Percentiles rank a stretch among this genome's conserved stretches.
These are phyloP conservation scores for Danaus chrysippus DNA, from an alignment of 2,888 invertebrate genomes.

Conservation along the genomic window DNA sequence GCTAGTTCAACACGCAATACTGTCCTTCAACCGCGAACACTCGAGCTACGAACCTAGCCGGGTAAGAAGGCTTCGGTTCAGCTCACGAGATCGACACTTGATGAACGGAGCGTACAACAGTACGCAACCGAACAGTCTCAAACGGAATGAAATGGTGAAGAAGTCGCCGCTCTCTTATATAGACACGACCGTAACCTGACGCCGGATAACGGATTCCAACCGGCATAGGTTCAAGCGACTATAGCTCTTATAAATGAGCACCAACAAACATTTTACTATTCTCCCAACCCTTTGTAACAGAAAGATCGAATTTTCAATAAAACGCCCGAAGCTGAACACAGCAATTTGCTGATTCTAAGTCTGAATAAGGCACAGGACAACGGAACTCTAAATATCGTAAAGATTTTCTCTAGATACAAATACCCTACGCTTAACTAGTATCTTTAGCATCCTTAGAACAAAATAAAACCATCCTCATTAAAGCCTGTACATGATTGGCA, in stretches of 20 bases:
- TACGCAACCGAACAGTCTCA: slow-evolving; percentile 66
- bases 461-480: background rate
- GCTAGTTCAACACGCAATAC: slow-evolving; percentile 64
- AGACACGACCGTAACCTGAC: slow-evolving; percentile 78
- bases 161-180: slow-evolving; percentile 77
- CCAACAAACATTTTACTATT: slow-evolving; percentile 17
- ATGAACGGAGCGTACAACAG: slow-evolving; percentile 43
- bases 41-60: slow-evolving; percentile 52
- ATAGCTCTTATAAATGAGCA: slow-evolving; percentile 37
- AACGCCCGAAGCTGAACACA: slow-evolving; percentile 68
- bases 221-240: slow-evolving; percentile 49
- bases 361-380: slow-evolving; percentile 56
- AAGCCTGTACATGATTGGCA: slow-evolving; percentile 3
- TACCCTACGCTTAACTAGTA: slow-evolving; percentile 17
- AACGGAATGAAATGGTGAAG: slow-evolving; percentile 78
- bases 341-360: slow-evolving; percentile 66
- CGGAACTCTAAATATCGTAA: slow-evolving; percentile 58
- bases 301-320: slow-evolving; percentile 76
- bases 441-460: slow-evolving; percentile 16
- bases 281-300: slow-evolving; percentile 53
- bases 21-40: slow-evolving; percentile 62
- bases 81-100: slow-evolving; percentile 51
- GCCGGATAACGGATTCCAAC: slow-evolving; percentile 74
- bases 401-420: slow-evolving; percentile 29
- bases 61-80: slow-evolving; percentile 44